Evolutionary conservation across 2,888 invertebrate genomes (phyloP).

Genomic region (Candidula unifasciata): DNA sequence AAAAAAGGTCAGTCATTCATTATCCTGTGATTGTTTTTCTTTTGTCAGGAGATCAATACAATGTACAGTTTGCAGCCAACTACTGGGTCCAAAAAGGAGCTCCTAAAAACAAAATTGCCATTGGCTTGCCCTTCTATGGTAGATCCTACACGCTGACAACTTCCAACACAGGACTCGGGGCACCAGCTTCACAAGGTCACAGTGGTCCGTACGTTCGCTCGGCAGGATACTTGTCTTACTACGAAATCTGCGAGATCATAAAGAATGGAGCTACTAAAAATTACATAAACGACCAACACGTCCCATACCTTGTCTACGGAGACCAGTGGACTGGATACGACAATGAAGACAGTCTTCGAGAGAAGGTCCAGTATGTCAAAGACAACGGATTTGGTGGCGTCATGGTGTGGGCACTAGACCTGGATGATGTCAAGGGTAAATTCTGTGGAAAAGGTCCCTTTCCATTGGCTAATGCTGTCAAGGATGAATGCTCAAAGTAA

Average conservation of each 20-base stretch:
- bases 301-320: conserved; percentile 82
- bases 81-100: conserved; percentile 69
- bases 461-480: conserved; percentile 42
- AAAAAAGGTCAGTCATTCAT: no score
- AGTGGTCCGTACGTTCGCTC: conserved; percentile 67
- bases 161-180: conserved; percentile 61
- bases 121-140: conserved; percentile 72
- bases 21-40: no score
- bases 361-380: conserved; percentile 65
- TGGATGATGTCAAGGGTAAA: conserved; percentile 50
- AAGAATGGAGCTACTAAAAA: background rate
- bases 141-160: conserved; percentile 64
- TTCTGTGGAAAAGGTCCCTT: conserved; percentile 33
- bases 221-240: conserved; percentile 70
- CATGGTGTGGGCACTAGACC: conserved; percentile 32
- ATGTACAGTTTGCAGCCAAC: conserved; percentile 61
- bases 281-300: conserved; percentile 75
- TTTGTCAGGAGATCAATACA: background rate
- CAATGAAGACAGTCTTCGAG: conserved; percentile 62
- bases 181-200: conserved; percentile 60
- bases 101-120: conserved; percentile 64
- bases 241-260: conserved; percentile 66
- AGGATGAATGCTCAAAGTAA: conserved; percentile 44
- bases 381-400: conserved; percentile 59
- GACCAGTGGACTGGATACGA: conserved; percentile 71